A percentile compares a stretch with the other conserved stretches of the same genome.
These are phyloP conservation scores for Melanotaenia parkinsoni DNA, from an alignment of 2,797 vertebrate genomes.

Conservation along the genomic window DNA sequence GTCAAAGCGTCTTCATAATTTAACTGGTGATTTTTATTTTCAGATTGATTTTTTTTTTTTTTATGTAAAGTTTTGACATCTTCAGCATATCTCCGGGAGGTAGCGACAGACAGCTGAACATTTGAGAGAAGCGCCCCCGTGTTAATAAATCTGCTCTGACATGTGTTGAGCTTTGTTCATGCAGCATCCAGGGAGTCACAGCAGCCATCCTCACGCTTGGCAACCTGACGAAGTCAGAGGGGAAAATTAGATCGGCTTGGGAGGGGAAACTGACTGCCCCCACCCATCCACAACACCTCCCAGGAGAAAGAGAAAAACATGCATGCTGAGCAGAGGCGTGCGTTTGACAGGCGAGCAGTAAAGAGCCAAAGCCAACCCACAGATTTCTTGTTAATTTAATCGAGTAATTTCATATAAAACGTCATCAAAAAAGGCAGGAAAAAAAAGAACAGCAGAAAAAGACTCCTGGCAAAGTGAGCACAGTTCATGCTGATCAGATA, in stretches of 20 bases:
- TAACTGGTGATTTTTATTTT: background rate
- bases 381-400: conserved; percentile 77
- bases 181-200: conserved; percentile 40
- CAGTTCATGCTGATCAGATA: conserved; percentile 30
- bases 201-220: conserved; percentile 63
- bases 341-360: conserved; percentile 22
- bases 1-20: too few species aligned
- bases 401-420: conserved; percentile 75
- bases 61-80: background rate
- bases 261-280: background rate
- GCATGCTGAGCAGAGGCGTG: background rate
- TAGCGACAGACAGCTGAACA: background rate
- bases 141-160: conserved; percentile 10
- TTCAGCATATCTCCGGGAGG: background rate
- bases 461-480: conserved; percentile 36
- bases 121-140: conserved; percentile 1
- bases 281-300: background rate
- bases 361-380: conserved; percentile 56
- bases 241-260: conserved; percentile 46
- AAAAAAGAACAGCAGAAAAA: conserved; percentile 36
- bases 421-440: conserved; percentile 53
- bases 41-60: background rate
- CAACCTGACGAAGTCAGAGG: conserved; percentile 73
- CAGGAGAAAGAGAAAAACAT: background rate
- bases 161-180: conserved; percentile 28